Percentiles rank a stretch among this genome's conserved stretches.
phyloP scores from a whole-genome alignment of 2,888 invertebrate species.

The Cistogaster globosa region DNA sequence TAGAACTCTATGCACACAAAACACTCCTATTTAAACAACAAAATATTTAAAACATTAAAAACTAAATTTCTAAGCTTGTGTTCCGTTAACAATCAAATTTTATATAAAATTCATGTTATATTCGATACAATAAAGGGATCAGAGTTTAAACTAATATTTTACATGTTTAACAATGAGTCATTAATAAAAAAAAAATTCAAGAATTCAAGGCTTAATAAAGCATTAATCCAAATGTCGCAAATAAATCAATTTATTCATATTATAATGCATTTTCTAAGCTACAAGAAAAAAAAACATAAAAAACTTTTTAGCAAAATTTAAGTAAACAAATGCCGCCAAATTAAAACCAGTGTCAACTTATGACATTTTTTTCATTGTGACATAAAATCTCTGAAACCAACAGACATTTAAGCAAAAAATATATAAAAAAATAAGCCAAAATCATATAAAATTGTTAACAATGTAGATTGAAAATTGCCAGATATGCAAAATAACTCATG shows the following conservation, averaged over 20 bases:
- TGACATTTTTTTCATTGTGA: conserved; percentile 63
- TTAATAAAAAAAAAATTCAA: conserved; percentile 22
- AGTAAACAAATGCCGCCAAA: conserved; percentile 64
- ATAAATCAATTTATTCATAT: conserved; percentile 70
- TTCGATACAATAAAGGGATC: conserved; percentile 19
- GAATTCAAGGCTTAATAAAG: conserved; percentile 64
- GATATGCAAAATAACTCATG: conserved; percentile 62
- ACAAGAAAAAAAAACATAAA: background rate
- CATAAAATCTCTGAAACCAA: conserved; percentile 42
- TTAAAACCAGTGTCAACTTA: conserved; percentile 64
- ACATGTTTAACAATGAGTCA: conserved; percentile 50
- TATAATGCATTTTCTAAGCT: conserved; percentile 54
- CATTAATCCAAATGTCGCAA: conserved; percentile 66
- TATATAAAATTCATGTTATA: background rate
- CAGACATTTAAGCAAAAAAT: conserved; percentile 18
- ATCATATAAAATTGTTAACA: conserved; percentile 25
- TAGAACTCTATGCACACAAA: too few species aligned
- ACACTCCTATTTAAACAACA: too few species aligned
- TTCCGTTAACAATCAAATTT: background rate
- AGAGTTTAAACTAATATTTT: conserved; percentile 47
- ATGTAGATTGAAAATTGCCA: conserved; percentile 35
- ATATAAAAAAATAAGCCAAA: background rate
- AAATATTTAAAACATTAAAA: too few species aligned
- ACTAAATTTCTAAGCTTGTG: background rate
- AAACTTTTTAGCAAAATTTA: conserved; percentile 4